Percentiles rank a stretch among this genome's conserved stretches.
phyloP scores from a whole-genome alignment of 1,140 invertebrate genomes.

The Aporrectodea caliginosa region DNA sequence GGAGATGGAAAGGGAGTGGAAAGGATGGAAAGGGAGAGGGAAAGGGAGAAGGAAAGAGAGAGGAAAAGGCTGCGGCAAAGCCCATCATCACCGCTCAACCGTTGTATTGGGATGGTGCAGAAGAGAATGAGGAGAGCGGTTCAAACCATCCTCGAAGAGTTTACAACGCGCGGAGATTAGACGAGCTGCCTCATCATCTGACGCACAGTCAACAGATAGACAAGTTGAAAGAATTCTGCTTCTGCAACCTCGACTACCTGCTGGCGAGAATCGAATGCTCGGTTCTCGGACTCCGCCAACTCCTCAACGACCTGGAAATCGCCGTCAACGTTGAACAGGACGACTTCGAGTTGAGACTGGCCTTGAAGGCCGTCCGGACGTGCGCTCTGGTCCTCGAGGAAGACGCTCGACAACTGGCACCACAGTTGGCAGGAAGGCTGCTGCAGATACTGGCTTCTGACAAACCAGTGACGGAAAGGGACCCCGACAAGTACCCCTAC shows the following conservation, averaged over 20 bases:
- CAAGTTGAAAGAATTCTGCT: conserved; percentile 83
- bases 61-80: too few relatives aligned
- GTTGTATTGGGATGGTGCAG: too few relatives aligned
- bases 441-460: conserved; percentile 45
- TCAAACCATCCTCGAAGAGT: conserved; percentile 60
- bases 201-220: conserved; percentile 79
- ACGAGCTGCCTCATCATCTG: conserved; percentile 73
- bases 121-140: too few relatives aligned
- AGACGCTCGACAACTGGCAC: conserved; percentile 90
- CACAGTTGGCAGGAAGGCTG: conserved; percentile 85
- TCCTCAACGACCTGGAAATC: conserved; percentile 92
- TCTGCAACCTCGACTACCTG: conserved; percentile 97
- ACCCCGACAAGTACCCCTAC: conserved; percentile 46
- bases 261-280: conserved; percentile 93
- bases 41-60: too few relatives aligned
- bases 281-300: conserved; percentile 81
- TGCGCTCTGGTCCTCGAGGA: conserved; percentile 65
- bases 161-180: conserved; percentile 72
- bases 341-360: conserved; percentile 82
- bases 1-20: too few relatives aligned
- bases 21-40: too few relatives aligned
- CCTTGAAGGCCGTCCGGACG: conserved; percentile 88
- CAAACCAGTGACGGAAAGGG: conserved; percentile 41
- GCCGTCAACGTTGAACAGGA: conserved; percentile 76
- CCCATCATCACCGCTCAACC: too few relatives aligned